Evolutionary conservation across 2,888 invertebrate genomes (phyloP), one percentile per base, ranked within the genome.

Genomic region (Girardia tigrina): DNA sequence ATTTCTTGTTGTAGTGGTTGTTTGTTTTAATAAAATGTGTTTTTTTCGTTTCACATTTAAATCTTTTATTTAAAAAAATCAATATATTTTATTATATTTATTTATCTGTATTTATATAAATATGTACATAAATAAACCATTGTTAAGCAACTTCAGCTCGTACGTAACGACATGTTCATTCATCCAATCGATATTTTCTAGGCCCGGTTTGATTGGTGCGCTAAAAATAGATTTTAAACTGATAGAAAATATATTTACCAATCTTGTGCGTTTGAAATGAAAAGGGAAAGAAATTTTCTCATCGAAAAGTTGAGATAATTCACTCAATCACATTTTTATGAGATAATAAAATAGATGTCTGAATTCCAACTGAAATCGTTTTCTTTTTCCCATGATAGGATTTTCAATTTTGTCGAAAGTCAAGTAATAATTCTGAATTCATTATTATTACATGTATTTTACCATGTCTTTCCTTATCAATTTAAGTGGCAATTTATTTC

Each of bases 321-420:
- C 4, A 12, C 23, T n/a, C n/a, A 8, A 12, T 16, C 56, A 56
- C 56, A 56, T 36, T 36, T 56, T 56, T 16, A 56, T 6, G 4
- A 6, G 4, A 56, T 16, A 20, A 6, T 56, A 56, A 56, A 12
- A 36, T 20, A 20, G 4, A 56, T 56, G 56, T 56, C 56, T 56
- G 56, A 56, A n/a, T 56, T 56, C 23, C 56, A 56, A 56, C 23
- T 56, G n/a, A 56, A 56, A 16, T 56, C 56, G n/a, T 56, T 56
- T 56, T n/a, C 56, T 56, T 16, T 56, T 8, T 20, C 56, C 4
- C 56, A 56, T 56, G 56, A 56, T 16, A 56, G 56, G 23, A n/a
- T 56, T 56, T 56, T 20, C 23, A 56, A 56, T 56, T 56, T 56
- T 56, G 56, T 56, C n/a, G 56, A 56, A 56, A 56, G 56, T 56